Conservation (phyloP, 2,797 vertebrate genomes). For the Myripristis jacobus region DNA sequence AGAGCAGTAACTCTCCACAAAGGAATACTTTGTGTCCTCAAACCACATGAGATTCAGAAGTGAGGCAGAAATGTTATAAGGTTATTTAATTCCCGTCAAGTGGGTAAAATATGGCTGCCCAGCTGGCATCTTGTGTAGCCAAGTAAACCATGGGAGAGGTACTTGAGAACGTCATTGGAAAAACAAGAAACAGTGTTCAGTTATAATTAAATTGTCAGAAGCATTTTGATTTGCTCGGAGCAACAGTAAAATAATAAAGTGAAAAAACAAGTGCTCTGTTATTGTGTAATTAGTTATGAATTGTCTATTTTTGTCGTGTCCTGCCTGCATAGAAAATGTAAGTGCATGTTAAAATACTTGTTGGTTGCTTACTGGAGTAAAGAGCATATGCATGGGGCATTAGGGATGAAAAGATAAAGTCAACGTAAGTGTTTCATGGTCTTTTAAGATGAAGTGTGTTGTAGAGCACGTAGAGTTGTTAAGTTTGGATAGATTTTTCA, state of each 20-base stretch:
- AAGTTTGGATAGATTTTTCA: constrained; percentile 55
- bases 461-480: constrained; percentile 57
- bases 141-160: constrained; percentile 31
- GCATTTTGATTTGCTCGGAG: constrained; percentile 9
- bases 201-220: constrained; percentile 19
- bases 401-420: constrained; percentile 1
- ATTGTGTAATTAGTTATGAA: constrained; percentile 6
- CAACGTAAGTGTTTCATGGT: constrained; percentile 5
- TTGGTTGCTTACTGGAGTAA: constrained; percentile 29
- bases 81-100: constrained; percentile 43
- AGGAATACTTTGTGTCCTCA: constrained; percentile 19
- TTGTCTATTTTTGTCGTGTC: constrained; percentile 21
- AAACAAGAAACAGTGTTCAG: constrained; percentile 6
- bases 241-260: constrained; percentile 7
- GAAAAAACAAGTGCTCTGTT: constrained; percentile 11
- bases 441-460: constrained; percentile 30
- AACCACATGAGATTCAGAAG: no score
- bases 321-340: constrained; percentile 55
- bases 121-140: constrained; percentile 31
- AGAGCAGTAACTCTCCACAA: constrained; percentile 3
- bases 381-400: constrained; percentile 33
- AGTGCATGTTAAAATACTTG: constrained; percentile 66
- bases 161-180: constrained; percentile 23
- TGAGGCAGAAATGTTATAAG: constrained; percentile 15
- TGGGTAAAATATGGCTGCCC: constrained; percentile 32